phyloP scores from a whole-genome alignment of 30 jellyfish, hydroid and myxozoan genomes.

The Morbakka virulenta region DNA sequence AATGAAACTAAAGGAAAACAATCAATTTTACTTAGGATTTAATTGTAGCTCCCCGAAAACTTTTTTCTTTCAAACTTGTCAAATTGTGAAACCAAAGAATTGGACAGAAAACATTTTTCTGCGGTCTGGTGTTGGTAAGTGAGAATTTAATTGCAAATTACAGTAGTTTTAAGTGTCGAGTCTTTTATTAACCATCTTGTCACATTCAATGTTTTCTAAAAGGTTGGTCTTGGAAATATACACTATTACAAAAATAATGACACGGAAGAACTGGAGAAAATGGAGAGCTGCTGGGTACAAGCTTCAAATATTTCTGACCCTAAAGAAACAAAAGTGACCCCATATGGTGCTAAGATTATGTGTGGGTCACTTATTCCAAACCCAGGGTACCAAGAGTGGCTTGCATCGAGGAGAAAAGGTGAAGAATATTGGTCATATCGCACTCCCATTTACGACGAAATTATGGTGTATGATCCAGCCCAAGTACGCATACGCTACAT shows the following conservation, averaged over 20 bases:
- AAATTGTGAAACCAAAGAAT: too few relatives aligned
- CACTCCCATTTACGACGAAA: constrained; percentile 24
- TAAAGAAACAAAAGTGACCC: constrained; percentile 12
- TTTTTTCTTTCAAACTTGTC: too few relatives aligned
- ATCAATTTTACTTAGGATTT: too few relatives aligned
- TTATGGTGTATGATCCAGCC: constrained; percentile 46
- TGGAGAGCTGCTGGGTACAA: background rate
- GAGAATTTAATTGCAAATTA: too few relatives aligned
- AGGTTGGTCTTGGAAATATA: background rate
- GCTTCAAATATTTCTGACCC: constrained; percentile 40
- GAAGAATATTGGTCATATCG: background rate
- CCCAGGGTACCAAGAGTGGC: background rate
- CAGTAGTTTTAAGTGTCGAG: too few relatives aligned
- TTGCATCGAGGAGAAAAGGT: background rate
- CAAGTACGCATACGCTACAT: constrained; percentile 63
- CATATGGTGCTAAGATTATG: constrained; percentile 53
- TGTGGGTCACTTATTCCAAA: constrained; percentile 23
- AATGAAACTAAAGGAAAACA: too few relatives aligned
- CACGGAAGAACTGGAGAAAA: background rate
- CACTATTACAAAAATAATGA: background rate
- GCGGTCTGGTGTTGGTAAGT: too few relatives aligned
- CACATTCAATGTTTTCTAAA: too few relatives aligned
- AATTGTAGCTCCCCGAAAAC: too few relatives aligned
- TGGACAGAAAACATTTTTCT: too few relatives aligned
- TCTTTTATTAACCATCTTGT: too few relatives aligned